Percentiles rank a stretch among this genome's conserved stretches.
These are phyloP conservation scores for Alosa alosa DNA, from an alignment of 2,113 vertebrate species.

Conservation along the genomic window DNA sequence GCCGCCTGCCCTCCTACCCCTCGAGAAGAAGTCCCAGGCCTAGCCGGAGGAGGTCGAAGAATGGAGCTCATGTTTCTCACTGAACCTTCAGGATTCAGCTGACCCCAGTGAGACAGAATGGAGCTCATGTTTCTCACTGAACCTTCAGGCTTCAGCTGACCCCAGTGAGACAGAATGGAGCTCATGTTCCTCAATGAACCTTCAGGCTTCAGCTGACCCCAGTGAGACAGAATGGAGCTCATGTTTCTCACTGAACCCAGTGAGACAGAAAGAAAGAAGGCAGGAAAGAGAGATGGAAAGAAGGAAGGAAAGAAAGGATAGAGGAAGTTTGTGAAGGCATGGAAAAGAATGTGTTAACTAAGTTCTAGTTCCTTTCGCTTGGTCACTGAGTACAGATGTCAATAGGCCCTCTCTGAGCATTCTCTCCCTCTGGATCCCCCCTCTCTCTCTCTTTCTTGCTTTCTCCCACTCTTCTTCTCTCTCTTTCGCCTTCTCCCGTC, in stretches of 20 bases:
- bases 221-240: neutral
- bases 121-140: slow-evolving; percentile 19
- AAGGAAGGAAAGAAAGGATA: neutral
- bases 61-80: slow-evolving; percentile 24
- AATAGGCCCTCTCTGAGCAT: neutral
- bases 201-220: too few species aligned
- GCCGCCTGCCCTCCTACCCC: slow-evolving; percentile 36
- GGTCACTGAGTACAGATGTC: neutral
- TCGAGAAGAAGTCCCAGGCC: neutral
- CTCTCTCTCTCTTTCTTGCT: neutral
- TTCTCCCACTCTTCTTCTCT: slow-evolving; percentile 8
- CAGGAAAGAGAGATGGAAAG: neutral
- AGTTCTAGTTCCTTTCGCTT: neutral
- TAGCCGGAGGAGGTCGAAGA: slow-evolving; percentile 8
- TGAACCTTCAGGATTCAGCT: too few species aligned
- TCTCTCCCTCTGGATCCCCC: neutral
- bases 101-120: too few species aligned
- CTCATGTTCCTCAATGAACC: neutral
- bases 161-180: slow-evolving; percentile 30
- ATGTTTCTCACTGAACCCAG: neutral
- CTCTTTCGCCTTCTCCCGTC: neutral
- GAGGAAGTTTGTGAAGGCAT: neutral
- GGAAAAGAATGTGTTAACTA: neutral
- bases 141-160: too few species aligned
- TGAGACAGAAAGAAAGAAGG: neutral